Evolutionary conservation across 2,113 vertebrate species (phyloP), one percentile per base, ranked within the genome.

Genomic region (Oryzias melastigma): DNA sequence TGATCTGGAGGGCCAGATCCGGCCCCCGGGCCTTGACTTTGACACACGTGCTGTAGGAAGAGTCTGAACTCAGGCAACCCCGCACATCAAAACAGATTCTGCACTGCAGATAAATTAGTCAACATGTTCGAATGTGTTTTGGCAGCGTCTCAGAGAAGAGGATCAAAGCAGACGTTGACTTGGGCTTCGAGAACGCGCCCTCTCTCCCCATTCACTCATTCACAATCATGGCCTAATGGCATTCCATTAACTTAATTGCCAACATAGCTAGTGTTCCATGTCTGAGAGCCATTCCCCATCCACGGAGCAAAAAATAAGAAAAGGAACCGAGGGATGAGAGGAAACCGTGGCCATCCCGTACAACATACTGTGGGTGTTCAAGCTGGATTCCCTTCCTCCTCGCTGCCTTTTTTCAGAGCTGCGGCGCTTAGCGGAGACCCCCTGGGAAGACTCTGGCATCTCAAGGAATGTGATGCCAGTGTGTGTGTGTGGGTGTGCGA

Each of bases 171-270:
- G 92, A 93, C 81, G 50, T 77, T 93, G 92, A 95, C 91, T 91
- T 76, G 89, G 92, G 90, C 91, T 92, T 93, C 91, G 90, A 90
- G 90, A 92, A 93, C 88, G 89, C 94, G 92, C 91, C 94, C 92
- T 93, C 92, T 93, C 92, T 95, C 94, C 94, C 95, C 89, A 89
- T 94, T 94, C 93, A 92, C 95, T 97, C 96, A 95, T 96, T 94
- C 90, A 94, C 94, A 97, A 98, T 97, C 95, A 95, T 94, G 95
- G 94, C 94, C 95, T 97, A 97, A 97, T 98, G 95, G 94, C 94
- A 94, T 94, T 88, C 95, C 95, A 97, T 97, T 98, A 97, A 95
- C 95, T 95, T 96, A 97, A 98, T 95, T 96, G 95, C 95, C 95
- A 95, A 93, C 94, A 95, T 94, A 94, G 95, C 94, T 94, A 95